A percentile compares a stretch with the other conserved stretches of the same genome.
These are phyloP conservation scores for Epizoanthus fatuus DNA, from an alignment of 92 coral and sea anemone genomes.

Conservation along the genomic window DNA sequence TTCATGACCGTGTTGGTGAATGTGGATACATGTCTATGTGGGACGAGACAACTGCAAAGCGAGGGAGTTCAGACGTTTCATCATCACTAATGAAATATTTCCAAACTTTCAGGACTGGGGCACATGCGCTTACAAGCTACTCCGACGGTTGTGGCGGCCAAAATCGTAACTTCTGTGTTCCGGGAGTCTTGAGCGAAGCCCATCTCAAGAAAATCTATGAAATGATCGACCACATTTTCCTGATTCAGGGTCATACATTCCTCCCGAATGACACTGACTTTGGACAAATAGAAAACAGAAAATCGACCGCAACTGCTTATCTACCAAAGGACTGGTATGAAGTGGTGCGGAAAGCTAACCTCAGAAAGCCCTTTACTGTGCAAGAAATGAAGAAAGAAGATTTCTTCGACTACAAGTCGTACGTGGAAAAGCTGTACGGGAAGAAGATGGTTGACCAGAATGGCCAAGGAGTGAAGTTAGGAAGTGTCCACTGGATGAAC, in stretches of 20 bases:
- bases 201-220: conserved; percentile 34
- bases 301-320: conserved; percentile 25
- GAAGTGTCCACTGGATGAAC: conserved; percentile 41
- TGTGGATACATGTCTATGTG: conserved; percentile 57
- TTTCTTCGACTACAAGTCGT: conserved; percentile 15
- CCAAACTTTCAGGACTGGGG: conserved; percentile 32
- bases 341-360: conserved; percentile 38
- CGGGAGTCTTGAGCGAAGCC: conserved; percentile 36
- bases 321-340: conserved; percentile 52
- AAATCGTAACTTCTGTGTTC: conserved; percentile 40
- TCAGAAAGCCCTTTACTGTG: conserved; percentile 30
- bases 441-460: conserved; percentile 10
- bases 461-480: background rate
- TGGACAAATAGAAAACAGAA: conserved; percentile 46
- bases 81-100: conserved; percentile 42
- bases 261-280: conserved; percentile 64
- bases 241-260: conserved; percentile 61
- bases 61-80: conserved; percentile 35
- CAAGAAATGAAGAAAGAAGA: background rate
- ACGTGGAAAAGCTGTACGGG: background rate
- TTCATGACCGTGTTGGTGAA: conserved; percentile 50
- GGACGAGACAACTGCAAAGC: conserved; percentile 45
- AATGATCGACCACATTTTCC: conserved; percentile 34
- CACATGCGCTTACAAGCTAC: conserved; percentile 12
- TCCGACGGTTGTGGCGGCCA: conserved; percentile 63